A percentile compares a stretch with the other conserved stretches of the same genome.
These are phyloP conservation scores for Tapirus indicus DNA, from an alignment of 2,797 vertebrate species.

Conservation along the genomic window DNA sequence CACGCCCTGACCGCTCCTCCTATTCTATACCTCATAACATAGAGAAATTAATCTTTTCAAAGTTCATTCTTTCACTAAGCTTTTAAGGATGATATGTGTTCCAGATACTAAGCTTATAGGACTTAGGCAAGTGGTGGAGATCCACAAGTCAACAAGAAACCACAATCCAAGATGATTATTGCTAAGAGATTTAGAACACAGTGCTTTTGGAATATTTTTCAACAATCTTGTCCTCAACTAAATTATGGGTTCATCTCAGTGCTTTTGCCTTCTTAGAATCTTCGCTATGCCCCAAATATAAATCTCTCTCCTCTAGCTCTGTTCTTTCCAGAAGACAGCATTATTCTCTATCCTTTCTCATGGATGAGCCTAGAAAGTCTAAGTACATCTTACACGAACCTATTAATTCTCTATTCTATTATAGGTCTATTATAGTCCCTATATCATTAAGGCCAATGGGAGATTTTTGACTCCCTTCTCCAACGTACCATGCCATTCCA, in stretches of 20 bases:
- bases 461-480: neutral
- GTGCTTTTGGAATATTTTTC: conserved; percentile 49
- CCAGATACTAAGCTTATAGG: conserved; percentile 13
- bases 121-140: conserved; percentile 37
- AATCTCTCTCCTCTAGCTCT: neutral
- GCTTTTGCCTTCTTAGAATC: neutral
- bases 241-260: neutral
- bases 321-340: conserved; percentile 36
- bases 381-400: neutral
- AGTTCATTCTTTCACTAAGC: neutral
- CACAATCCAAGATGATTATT: conserved; percentile 54
- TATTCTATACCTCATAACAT: neutral
- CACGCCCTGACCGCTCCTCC: neutral
- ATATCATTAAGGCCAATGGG: neutral
- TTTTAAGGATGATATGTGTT: conserved; percentile 32
- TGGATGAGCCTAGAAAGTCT: neutral
- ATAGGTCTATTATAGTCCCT: neutral
- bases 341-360: neutral
- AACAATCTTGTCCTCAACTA: conserved; percentile 52
- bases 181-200: conserved; percentile 45
- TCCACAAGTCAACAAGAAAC: conserved; percentile 66
- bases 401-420: neutral
- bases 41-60: neutral
- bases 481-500: neutral
- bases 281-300: neutral